Evolutionary conservation across 2,888 invertebrate genomes (phyloP).

Genomic region (Lasius platythorax): DNA sequence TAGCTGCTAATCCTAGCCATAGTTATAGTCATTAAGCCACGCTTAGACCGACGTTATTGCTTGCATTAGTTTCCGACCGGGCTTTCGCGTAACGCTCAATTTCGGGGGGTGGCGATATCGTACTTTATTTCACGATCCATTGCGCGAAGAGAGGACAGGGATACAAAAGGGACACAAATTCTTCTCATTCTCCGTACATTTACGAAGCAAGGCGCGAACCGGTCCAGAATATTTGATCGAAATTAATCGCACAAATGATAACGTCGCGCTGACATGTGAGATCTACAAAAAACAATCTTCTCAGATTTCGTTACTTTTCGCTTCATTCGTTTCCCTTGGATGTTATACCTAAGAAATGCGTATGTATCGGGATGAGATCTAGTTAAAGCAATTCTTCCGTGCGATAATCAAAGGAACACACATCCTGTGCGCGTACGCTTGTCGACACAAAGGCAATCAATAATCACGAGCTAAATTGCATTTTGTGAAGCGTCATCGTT

Average conservation of each 20-base stretch:
- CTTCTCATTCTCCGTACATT: neutral
- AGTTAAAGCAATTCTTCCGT: slow-evolving; percentile 51
- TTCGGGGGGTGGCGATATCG: slow-evolving; percentile 56
- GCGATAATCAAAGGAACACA: slow-evolving; percentile 58
- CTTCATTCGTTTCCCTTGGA: slow-evolving; percentile 21
- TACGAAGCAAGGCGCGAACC: neutral
- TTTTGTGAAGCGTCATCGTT: slow-evolving; percentile 49
- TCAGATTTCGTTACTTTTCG: slow-evolving; percentile 31
- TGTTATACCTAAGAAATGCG: neutral
- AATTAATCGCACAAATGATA: slow-evolving; percentile 21
- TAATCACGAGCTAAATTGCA: slow-evolving; percentile 67
- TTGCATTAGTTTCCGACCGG: slow-evolving; percentile 78
- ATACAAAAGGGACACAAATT: neutral
- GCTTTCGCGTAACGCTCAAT: slow-evolving; percentile 58
- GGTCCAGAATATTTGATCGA: neutral
- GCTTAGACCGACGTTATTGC: slow-evolving; percentile 81
- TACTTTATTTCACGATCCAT: slow-evolving; percentile 52
- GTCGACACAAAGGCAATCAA: slow-evolving; percentile 54
- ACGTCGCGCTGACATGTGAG: neutral
- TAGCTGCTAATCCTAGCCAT: slow-evolving; percentile 79
- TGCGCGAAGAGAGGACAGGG: no score
- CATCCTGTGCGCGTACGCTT: slow-evolving; percentile 31
- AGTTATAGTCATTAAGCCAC: slow-evolving; percentile 80
- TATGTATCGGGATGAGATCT: slow-evolving; percentile 11
- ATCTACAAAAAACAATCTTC: slow-evolving; percentile 16